Conservation (phyloP, 2,888 invertebrate species). For the Morpho deidamia region DNA sequence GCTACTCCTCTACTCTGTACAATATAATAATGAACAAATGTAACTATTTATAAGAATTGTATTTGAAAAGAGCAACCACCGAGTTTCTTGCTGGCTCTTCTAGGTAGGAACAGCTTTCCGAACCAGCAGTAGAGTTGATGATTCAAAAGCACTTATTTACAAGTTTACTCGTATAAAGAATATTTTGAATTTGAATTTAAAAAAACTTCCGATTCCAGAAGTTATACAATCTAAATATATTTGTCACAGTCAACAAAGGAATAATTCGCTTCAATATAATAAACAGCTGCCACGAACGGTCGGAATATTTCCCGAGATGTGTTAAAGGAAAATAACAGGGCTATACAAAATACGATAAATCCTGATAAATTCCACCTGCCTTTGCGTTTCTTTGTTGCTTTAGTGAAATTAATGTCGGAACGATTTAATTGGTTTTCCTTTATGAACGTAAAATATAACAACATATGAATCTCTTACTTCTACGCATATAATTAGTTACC, state of each 20-base stretch:
- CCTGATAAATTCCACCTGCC: slow-evolving; percentile 10
- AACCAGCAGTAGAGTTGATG: too few species aligned
- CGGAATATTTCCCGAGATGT: slow-evolving; percentile 8
- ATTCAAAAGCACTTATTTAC: too few species aligned
- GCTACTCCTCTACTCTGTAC: too few species aligned
- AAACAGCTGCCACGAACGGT: slow-evolving; percentile 6
- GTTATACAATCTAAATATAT: too few species aligned
- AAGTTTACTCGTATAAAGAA: too few species aligned
- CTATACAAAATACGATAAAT: slow-evolving; percentile 9
- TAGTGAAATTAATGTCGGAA: slow-evolving; percentile 12
- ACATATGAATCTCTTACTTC: slow-evolving; percentile 1
- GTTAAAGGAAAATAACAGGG: neutral
- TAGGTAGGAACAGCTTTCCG: too few species aligned
- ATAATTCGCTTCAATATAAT: neutral
- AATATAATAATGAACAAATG: too few species aligned
- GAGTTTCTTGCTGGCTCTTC: too few species aligned
- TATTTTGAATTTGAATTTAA: too few species aligned
- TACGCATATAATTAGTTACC: neutral
- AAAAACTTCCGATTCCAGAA: too few species aligned
- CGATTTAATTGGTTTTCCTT: slow-evolving; percentile 1
- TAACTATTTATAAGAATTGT: too few species aligned
- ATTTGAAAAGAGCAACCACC: too few species aligned
- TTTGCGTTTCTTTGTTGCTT: slow-evolving; percentile 4
- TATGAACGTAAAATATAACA: neutral
- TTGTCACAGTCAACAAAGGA: neutral